Evolutionary conservation across 2,113 vertebrate species (phyloP), one percentile per base, ranked within the genome.

Genomic region (Petrocephalus zakoni): DNA sequence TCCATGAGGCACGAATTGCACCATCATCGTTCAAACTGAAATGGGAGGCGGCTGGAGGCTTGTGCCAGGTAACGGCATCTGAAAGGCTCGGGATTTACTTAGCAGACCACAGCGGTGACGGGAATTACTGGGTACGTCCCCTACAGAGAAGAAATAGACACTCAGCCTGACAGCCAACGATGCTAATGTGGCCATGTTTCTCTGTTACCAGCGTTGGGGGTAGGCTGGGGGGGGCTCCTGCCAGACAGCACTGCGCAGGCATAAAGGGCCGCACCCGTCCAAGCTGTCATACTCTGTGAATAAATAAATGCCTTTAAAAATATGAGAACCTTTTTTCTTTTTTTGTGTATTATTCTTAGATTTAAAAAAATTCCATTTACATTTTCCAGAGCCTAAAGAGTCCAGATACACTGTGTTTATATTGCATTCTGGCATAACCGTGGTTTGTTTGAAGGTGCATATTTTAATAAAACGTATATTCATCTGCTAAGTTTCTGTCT

Each of bases 71-170:
- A 81, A 46, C 47, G 81, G 81, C 81, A 0, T 22, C 46, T 46
- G 29, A 88, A 88, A 46, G 78, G 52, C 81, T 88, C 58, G 5
- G 37, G 55, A 88, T 58, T 81, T 75, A 83, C 81, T 56, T 34
- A 84, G 88, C 61, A 55, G 52, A 88, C 78, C 75, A 84, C 72
- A 19, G 15, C 53, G 55, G 75, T 81, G 72, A 88, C 34, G 75
- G 87, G 78, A 37, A 56, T 55, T 21, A 78, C 46, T 53, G 25
- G 51, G 29, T 6, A 58, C 52, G 2, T 46, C 81, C 34, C 13
- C 51, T 46, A 13, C 37, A 83, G 81, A 22, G 81, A 37, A 8
- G 46, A 83, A 83, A 83, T 49, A 42, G 81, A 83, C 81, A 83
- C 81, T 83, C 19, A 13, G 46, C 37, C 81, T 83, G 81, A 83